Base-by-base conservation (phyloP, 2,888 invertebrate genomes). In the Nematopogon swammerdamellus region DNA sequence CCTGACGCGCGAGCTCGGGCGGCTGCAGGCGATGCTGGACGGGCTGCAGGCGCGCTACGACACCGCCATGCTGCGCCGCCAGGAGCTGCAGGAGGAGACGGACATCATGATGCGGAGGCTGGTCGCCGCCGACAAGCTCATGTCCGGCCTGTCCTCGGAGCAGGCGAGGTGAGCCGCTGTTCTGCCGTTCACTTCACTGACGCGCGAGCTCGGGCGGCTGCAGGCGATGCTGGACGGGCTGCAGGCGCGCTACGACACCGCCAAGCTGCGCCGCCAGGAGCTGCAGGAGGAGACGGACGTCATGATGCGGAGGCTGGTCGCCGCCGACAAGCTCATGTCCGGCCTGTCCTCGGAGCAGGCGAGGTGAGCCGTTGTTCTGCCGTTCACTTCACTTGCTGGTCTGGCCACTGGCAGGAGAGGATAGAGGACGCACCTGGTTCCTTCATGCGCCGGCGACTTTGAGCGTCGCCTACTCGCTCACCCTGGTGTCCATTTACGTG, bases 51-150 rank as follows among this genome's bases (percentile, higher is more conserved):
- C 74, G 4, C 88, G 87, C 63, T 95, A 94, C 59, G 87, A 89
- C 1, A 82, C 81, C 0, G 92, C 95, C 0, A 90, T 91, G 84
- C 63, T 82, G 48, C 70, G 79, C 45, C 74, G 85, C 50, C 85
- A 86, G 58, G 84, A 84, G 51, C 64, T 93, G 47, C 89, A 92
- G 62, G 89, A 90, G 58, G 91, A 93, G 64, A 91, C 91, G 0
- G 89, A 91, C 61, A 79, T 92, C 19, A 88, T 93, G 85, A 87
- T 90, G 82, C 71, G 88, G 52, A 81, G 92, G 45, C 70, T 93
- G 30, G 73, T 87, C 42, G 95, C 95, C 1, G 95, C 96, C 0
- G 92, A 94, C 63, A 94, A 93, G 64, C 79, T 95, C 3, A 92
- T 95, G 60, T 86, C 86, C 8, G 95, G 95, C 14, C 72, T 96